These are phyloP conservation scores for Merops nubicus DNA, from an alignment of 2,113 vertebrate species.

Conservation along the genomic window DNA sequence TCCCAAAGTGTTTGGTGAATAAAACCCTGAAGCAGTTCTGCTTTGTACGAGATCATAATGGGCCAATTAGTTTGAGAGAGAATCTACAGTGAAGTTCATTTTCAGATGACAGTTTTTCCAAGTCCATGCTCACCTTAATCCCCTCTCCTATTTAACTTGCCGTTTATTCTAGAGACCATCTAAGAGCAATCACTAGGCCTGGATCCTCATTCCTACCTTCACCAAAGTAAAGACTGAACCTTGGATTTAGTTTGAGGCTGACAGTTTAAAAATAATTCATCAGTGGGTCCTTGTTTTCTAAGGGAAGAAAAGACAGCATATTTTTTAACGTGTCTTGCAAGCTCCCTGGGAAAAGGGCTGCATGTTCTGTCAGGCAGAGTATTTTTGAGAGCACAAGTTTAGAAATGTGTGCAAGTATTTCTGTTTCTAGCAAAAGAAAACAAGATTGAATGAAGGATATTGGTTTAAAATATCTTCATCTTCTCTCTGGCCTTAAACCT, in stretches of 20 bases:
- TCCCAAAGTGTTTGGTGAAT: background rate
- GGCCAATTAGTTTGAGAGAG: background rate
- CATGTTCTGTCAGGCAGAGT: background rate
- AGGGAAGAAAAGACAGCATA: background rate
- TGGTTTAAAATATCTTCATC: background rate
- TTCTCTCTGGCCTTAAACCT: background rate
- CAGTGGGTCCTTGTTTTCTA: background rate
- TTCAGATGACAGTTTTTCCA: background rate
- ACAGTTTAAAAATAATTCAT: constrained; percentile 23
- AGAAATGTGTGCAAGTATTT: background rate
- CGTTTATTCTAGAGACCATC: background rate
- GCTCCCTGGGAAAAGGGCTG: background rate
- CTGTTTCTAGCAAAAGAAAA: background rate
- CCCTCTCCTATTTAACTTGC: background rate
- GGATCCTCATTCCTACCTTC: background rate
- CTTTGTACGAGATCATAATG: background rate
- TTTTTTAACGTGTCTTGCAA: background rate
- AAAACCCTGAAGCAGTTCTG: background rate
- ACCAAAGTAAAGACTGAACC: background rate
- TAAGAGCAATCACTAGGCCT: background rate
- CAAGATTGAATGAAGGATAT: background rate
- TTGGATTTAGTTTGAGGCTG: background rate
- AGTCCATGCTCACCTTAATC: background rate
- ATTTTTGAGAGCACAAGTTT: background rate
- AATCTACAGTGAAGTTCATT: background rate